Evolutionary conservation across 2,113 vertebrate genomes (phyloP), one percentile per base, ranked within the genome.

Genomic region (Thoracochromis brauschi): DNA sequence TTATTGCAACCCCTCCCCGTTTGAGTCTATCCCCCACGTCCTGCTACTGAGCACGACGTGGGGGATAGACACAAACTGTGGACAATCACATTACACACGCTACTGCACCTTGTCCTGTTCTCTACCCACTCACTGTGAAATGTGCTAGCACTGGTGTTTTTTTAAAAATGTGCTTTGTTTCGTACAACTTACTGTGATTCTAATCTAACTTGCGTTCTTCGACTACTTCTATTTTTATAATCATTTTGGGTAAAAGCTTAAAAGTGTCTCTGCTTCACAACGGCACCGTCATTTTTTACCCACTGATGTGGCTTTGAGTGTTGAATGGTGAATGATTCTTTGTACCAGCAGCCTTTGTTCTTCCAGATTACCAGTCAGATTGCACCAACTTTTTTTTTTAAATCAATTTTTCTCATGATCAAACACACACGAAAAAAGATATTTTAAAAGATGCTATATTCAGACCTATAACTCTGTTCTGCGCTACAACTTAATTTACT

Each of bases 1-100:
- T 93, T 79, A 84, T 87, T 75, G 87, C 87, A 81, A 78, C 54
- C 9, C 26, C 57, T 83, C 79, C 84, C 79, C 24, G 31, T 90
- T 91, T 89, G 84, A 75, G 85, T 81, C 38, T 31, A 13, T 71
- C 58, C 73, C 80, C 84, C 6, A 65, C 1, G 68, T 73, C 80
- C 81, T 63, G 26, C 87, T 54, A 53, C 11, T 5, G 65, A 87
- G 85, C 58, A 63, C 2, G 17, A 35, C 9, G 58, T 63, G 58
- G 58, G 31, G 58, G 58, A 35, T 63, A 19, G 9, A 60, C 5
- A 2, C 31, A 90, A 94, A 90, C 86, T 89, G 90, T 91, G 88
- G 89, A 93, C 90, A 93, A 91, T 94, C 91, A 88, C 88, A 92
- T 92, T 91, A 90, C 87, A 92, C 89, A 94, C 89, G 14, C 90